Conservation (phyloP, 2,113 vertebrate species). For the Ciconia boyciana region DNA sequence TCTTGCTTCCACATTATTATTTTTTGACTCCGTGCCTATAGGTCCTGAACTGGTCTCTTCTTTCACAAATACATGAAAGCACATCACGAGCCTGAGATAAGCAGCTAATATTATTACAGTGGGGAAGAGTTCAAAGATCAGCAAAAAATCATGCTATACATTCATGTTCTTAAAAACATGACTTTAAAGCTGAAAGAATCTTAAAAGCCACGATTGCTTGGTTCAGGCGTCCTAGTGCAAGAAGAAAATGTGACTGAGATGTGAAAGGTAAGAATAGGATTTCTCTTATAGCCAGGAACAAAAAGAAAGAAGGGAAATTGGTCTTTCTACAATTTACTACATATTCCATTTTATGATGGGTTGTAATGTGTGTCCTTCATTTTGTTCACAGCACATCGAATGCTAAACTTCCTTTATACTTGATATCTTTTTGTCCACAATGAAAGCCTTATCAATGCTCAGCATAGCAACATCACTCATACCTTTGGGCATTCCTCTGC, state of each 20-base stretch:
- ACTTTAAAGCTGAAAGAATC: constrained; percentile 4
- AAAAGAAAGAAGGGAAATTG: not conserved
- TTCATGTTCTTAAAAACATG: constrained; percentile 2
- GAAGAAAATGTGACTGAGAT: not conserved
- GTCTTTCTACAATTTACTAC: constrained; percentile 3
- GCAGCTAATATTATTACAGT: not conserved
- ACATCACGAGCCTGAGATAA: not conserved
- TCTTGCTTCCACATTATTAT: not conserved
- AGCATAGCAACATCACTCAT: constrained; percentile 5
- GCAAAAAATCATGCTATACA: not conserved
- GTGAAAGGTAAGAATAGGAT: constrained; percentile 8
- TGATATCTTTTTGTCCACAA: constrained; percentile 18
- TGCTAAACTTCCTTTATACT: not conserved
- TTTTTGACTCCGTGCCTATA: not conserved
- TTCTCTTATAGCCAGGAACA: not conserved
- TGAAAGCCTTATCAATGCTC: constrained; percentile 43
- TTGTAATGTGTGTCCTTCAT: constrained; percentile 5
- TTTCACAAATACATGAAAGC: not conserved
- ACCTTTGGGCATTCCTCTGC: constrained; percentile 33
- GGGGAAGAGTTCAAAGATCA: constrained; percentile 13
- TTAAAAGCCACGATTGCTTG: not conserved
- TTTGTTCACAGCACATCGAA: not conserved
- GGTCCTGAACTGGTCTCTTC: not conserved
- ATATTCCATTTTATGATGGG: constrained; percentile 13
- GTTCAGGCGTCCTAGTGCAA: not conserved